Conservation (phyloP, 2,797 vertebrate species). For the Sebastes alutus region DNA sequence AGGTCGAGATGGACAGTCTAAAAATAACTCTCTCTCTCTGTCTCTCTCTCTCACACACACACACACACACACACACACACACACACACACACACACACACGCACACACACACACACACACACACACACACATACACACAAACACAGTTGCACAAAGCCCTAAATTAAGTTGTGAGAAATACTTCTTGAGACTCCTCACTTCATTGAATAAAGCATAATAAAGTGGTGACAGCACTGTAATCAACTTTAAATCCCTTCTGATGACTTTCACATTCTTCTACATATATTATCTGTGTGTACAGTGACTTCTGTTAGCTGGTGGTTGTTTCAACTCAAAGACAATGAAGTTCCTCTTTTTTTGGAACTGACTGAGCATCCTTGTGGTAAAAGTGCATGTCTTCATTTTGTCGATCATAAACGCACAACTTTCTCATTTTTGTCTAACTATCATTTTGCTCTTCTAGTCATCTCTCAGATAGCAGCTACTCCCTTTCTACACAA, state of each 20-base stretch:
- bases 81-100: background rate
- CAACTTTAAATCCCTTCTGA: background rate
- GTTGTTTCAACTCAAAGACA: background rate
- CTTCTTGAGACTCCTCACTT: background rate
- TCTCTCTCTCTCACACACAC: background rate
- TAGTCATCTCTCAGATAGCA: background rate
- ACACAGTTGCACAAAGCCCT: background rate
- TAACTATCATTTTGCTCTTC: too few relatives aligned
- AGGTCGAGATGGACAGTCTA: constrained; percentile 26
- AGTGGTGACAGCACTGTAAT: background rate
- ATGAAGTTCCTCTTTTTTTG: constrained; percentile 56
- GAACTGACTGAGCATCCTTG: constrained; percentile 1
- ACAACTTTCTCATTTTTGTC: background rate
- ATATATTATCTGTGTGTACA: background rate
- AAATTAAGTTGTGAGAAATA: background rate
- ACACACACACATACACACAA: background rate
- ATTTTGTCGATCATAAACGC: background rate
- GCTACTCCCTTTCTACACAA: background rate
- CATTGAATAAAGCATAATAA: background rate
- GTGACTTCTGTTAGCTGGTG: background rate
- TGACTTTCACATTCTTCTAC: background rate
- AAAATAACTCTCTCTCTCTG: constrained; percentile 27
- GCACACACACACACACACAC: background rate
- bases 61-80: background rate
- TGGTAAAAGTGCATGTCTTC: background rate